Conservation (phyloP, 2,113 vertebrate species). For the Rhipidura dahli region DNA sequence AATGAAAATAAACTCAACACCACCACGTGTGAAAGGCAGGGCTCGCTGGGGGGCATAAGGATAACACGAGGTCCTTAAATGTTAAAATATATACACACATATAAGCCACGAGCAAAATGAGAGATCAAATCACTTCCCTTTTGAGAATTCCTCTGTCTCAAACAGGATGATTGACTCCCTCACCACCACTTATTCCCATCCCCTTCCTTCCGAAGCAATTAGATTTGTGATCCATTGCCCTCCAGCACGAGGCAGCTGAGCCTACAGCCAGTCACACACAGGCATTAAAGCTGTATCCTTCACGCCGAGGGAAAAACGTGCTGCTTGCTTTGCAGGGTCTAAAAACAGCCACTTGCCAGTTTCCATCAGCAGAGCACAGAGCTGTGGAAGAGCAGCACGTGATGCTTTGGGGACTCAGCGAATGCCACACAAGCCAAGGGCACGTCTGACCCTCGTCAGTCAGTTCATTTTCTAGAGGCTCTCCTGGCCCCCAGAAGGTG, state of each 20-base stretch:
- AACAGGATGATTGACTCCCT: neutral
- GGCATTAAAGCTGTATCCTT: neutral
- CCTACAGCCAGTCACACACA: neutral
- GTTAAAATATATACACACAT: neutral
- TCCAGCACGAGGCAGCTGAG: neutral
- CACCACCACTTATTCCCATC: neutral
- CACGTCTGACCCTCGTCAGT: rapidly evolving
- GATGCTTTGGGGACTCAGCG: rapidly evolving
- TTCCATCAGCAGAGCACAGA: neutral
- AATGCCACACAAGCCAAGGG: rapidly evolving
- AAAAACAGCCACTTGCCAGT: neutral
- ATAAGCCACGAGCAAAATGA: neutral
- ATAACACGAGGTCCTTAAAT: neutral
- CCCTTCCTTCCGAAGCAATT: neutral
- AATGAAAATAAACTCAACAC: neutral
- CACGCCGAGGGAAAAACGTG: rapidly evolving
- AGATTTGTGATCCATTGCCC: neutral
- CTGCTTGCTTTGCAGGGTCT: neutral
- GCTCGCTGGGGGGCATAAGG: neutral
- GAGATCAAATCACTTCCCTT: neutral
- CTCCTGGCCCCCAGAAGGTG: neutral
- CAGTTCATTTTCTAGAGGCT: neutral
- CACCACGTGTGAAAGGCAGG: neutral
- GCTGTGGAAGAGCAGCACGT: neutral
- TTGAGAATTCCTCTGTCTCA: neutral